Evolutionary conservation across 2,797 vertebrate species (phyloP), one percentile per base, ranked within the genome.

Genomic region (Euthynnus affinis): DNA sequence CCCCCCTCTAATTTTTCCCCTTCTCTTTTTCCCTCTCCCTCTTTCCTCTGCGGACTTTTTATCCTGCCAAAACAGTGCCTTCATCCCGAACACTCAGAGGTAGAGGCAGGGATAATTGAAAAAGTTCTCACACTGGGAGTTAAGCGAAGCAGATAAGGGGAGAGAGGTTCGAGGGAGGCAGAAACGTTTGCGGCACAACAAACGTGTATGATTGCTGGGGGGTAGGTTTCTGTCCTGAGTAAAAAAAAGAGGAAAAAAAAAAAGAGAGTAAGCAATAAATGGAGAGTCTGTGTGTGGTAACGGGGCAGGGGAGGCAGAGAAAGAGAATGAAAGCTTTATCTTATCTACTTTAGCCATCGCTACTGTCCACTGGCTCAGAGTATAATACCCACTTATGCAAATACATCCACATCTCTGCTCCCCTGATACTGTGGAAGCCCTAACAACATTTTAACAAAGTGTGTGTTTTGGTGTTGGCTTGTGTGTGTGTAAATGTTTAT

Each of bases 371-470:
- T 80, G 89, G 90, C 88, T 89, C 87, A 79, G 80, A 81, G 75
- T 80, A 86, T 91, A 93, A 93, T 92, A 91, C 88, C 87, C 86
- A 88, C 89, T 94, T 93, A 95, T 94, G 93, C 91, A 94, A 94
- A 94, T 94, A 51, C 66, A 27, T 75, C 84, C 84, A 73, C 83
- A 79, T 74, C 86, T 72, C 73, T 57, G 78, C 81, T 92, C 87
- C 85, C 89, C 69, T 72, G 89, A 87, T 85, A 61, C 78, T 14
- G 69, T 71, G 64, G 44, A 78, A 79, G 74, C 56, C 68, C 79
- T 25, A 80, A 84, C 72, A 88, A 80, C 66, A 61, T 66, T 62
- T 67, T 69, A 88, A 84, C 85, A 71, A 73, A 85, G 74, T 85
- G 84, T 84, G 82, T 84, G 9, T 76, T 80, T 65, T 44, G 59